phyloP scores from a whole-genome alignment of 2,113 vertebrate species.

The Phaethon lepturus region DNA sequence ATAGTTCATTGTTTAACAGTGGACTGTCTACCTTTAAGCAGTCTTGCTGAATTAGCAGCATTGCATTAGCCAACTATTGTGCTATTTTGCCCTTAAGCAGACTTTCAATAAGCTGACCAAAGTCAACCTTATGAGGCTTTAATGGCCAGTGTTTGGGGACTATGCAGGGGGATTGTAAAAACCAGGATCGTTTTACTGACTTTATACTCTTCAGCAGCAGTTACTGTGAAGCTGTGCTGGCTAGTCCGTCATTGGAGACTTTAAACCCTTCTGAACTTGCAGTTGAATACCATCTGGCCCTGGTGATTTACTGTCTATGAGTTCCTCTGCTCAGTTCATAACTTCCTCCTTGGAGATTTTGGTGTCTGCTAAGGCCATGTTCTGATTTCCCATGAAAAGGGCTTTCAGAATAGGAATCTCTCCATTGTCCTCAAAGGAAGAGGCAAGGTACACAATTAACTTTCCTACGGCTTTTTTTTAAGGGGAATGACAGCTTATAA shows the following conservation, averaged over 20 bases:
- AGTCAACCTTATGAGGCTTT: background rate
- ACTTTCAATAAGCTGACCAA: background rate
- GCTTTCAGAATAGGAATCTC: slow-evolving; percentile 13
- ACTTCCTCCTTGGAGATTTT: background rate
- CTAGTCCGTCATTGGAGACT: background rate
- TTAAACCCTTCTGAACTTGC: background rate
- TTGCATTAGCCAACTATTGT: background rate
- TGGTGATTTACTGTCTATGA: background rate
- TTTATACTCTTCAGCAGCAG: background rate
- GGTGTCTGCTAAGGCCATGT: background rate
- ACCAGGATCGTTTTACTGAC: background rate
- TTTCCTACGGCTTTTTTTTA: background rate
- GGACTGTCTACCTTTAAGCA: background rate
- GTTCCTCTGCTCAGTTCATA: background rate
- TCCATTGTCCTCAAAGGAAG: slow-evolving; percentile 10
- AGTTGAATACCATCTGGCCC: slow-evolving; percentile 1
- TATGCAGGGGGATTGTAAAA: background rate
- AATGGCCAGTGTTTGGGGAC: background rate
- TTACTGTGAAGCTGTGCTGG: background rate
- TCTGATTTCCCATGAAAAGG: background rate
- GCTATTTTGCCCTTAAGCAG: background rate
- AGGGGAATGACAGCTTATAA: background rate
- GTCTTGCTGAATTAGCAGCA: background rate
- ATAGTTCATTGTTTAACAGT: background rate
- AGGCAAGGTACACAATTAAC: background rate